Evolutionary conservation across 2,888 invertebrate species (phyloP).

Genomic region (Synanthedon andrenaeformis): DNA sequence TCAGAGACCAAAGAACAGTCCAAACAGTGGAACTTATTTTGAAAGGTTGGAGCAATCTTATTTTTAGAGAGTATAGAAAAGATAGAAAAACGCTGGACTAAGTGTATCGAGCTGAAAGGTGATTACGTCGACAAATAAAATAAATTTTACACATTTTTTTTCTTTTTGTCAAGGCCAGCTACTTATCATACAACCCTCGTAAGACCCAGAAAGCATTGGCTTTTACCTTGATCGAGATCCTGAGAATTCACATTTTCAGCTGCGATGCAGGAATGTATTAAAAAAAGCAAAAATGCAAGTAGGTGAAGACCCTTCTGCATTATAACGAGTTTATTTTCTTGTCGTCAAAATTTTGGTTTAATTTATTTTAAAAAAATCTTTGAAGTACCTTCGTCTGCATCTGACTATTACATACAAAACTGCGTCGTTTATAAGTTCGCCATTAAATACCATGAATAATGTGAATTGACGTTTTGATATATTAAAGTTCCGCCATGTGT

Average conservation of each 20-base stretch:
- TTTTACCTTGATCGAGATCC: not conserved
- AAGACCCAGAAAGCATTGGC: conserved; percentile 5
- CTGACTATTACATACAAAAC: not conserved
- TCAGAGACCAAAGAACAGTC: too few species aligned
- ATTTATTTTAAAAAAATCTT: too few species aligned
- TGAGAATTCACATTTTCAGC: not conserved
- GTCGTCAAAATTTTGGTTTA: too few species aligned
- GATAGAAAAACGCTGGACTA: too few species aligned
- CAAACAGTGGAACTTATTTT: too few species aligned
- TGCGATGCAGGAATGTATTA: not conserved
- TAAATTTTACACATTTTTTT: too few species aligned
- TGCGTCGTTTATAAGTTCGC: not conserved
- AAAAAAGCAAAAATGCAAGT: not conserved
- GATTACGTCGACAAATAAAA: too few species aligned
- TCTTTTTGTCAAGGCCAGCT: too few species aligned
- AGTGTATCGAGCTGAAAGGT: too few species aligned
- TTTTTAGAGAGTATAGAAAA: too few species aligned
- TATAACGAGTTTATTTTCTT: not conserved
- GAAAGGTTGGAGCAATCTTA: too few species aligned
- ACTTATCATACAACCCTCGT: too few species aligned
- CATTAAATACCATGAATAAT: not conserved
- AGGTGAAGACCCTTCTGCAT: not conserved
- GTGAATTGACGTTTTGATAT: not conserved
- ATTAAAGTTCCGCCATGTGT: not conserved
- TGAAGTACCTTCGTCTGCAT: not conserved